Evolutionary conservation across 2,113 vertebrate species (phyloP).

Genomic region (Nibea albiflora): DNA sequence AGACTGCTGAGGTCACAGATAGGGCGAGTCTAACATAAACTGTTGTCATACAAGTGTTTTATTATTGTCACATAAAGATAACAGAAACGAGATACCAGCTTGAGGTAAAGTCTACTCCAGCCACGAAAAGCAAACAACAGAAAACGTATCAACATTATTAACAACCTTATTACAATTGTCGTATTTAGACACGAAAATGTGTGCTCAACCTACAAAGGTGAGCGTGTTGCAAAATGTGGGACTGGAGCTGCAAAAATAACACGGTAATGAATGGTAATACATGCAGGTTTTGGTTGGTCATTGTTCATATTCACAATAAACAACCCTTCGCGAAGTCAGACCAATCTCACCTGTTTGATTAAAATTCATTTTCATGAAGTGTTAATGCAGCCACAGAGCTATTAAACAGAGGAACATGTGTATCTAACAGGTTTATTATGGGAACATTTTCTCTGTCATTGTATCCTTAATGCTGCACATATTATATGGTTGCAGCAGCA

Average conservation of each 20-base stretch:
- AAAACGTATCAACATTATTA: too few species aligned
- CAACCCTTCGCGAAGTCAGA: not conserved
- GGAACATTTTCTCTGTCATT: slow-evolving; percentile 30
- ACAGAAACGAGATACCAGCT: not conserved
- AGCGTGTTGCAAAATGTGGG: not conserved
- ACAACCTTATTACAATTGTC: not conserved
- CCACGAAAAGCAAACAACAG: not conserved
- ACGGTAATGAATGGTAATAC: slow-evolving; percentile 7
- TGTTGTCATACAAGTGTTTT: slow-evolving; percentile 5
- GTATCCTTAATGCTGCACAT: slow-evolving; percentile 28
- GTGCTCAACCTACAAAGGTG: not conserved
- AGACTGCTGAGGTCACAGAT: slow-evolving; percentile 33
- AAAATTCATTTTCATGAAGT: slow-evolving; percentile 36
- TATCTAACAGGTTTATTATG: slow-evolving; percentile 40
- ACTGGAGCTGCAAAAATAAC: not conserved
- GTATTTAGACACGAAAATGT: not conserved
- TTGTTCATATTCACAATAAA: slow-evolving; percentile 32
- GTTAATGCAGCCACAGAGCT: slow-evolving; percentile 28
- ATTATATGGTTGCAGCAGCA: slow-evolving; percentile 28
- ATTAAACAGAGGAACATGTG: slow-evolving; percentile 48
- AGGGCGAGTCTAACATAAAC: not conserved
- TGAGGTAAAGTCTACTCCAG: not conserved
- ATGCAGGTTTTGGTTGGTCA: slow-evolving; percentile 18
- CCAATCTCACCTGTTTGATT: slow-evolving; percentile 10
- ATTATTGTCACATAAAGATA: slow-evolving; percentile 17